phyloP scores from a whole-genome alignment of 2,797 vertebrate genomes.

The Acanthurus tractus region DNA sequence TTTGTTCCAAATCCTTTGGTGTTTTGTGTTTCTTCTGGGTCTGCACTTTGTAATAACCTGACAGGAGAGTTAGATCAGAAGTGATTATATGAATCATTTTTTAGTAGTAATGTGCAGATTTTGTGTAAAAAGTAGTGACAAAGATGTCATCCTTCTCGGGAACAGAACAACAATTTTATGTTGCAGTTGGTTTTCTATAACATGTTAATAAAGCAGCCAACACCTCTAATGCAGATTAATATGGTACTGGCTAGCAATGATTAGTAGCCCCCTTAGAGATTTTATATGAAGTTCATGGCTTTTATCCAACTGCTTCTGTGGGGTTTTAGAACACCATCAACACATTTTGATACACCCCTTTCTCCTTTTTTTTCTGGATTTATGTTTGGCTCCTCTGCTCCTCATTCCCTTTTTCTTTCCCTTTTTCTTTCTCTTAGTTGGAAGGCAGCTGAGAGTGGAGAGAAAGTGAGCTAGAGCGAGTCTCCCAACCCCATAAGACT shows the following conservation, averaged over 20 bases:
- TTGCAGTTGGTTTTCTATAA: conserved; percentile 34
- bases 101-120: neutral
- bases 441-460: conserved; percentile 29
- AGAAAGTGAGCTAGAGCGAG: conserved; percentile 32
- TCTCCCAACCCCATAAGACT: conserved; percentile 53
- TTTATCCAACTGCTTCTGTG: conserved; percentile 64
- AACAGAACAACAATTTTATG: conserved; percentile 12
- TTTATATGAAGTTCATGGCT: conserved; percentile 60
- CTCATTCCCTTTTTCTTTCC: conserved; percentile 29
- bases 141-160: neutral
- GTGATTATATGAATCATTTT: neutral
- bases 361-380: conserved; percentile 21
- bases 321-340: conserved; percentile 55
- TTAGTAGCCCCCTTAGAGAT: conserved; percentile 42
- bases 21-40: no score
- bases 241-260: conserved; percentile 40
- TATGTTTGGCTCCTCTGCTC: conserved; percentile 26
- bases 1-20: no score
- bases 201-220: conserved; percentile 42
- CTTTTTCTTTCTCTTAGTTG: conserved; percentile 25
- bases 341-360: conserved; percentile 26
- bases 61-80: neutral
- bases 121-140: conserved; percentile 8
- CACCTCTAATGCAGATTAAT: conserved; percentile 49
- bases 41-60: no score